These are phyloP conservation scores for Branchinecta sandiegonensis DNA, from an alignment of 2,888 invertebrate species.

Conservation along the genomic window DNA sequence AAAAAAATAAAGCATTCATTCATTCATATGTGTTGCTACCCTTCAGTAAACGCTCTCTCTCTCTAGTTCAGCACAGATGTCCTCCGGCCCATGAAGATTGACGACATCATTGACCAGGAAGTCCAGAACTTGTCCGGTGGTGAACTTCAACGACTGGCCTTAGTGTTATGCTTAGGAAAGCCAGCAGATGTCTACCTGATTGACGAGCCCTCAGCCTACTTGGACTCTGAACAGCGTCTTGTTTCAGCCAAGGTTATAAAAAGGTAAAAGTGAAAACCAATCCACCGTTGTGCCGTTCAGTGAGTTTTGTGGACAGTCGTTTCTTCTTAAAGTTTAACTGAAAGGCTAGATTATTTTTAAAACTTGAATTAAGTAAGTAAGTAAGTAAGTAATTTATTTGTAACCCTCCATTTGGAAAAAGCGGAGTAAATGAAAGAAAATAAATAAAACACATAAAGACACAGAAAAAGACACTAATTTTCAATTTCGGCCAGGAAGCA, in stretches of 20 bases:
- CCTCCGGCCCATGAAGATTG: slow-evolving; percentile 93
- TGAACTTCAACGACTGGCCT: slow-evolving; percentile 92
- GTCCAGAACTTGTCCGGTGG: slow-evolving; percentile 97
- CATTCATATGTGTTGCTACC: no score
- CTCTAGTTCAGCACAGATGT: slow-evolving; percentile 88
- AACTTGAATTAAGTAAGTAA: no score
- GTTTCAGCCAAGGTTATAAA: slow-evolving; percentile 99
- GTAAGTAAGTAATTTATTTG: no score
- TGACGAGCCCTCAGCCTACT: slow-evolving; percentile 96
- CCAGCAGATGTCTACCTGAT: slow-evolving; percentile 98
- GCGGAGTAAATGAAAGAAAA: no score
- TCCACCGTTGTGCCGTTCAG: slow-evolving; percentile 5
- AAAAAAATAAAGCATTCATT: no score
- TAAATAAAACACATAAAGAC: no score
- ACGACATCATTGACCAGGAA: slow-evolving; percentile 94
- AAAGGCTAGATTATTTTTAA: neutral
- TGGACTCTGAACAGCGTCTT: slow-evolving; percentile 99
- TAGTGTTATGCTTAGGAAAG: slow-evolving; percentile 91
- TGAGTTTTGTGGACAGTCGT: slow-evolving; percentile 12
- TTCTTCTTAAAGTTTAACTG: slow-evolving; percentile 22
- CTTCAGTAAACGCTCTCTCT: slow-evolving; percentile 23
- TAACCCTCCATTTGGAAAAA: no score
- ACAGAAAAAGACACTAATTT: no score
- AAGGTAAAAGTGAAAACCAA: slow-evolving; percentile 42
- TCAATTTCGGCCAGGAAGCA: no score